Base-by-base conservation (phyloP, 1,140 invertebrate genomes). In the Bombus impatiens region DNA sequence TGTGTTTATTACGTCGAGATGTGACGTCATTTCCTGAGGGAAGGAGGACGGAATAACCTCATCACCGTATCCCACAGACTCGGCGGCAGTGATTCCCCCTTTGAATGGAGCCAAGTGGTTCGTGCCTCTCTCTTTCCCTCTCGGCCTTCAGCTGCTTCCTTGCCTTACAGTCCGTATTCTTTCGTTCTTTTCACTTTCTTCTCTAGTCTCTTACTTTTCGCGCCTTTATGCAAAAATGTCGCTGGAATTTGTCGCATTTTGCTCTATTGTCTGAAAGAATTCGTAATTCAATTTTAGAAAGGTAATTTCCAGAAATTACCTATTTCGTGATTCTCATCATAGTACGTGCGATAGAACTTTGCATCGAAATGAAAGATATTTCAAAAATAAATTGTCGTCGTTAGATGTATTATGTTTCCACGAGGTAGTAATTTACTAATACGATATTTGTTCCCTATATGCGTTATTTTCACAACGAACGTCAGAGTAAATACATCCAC, bases 1-100 rank as follows among this genome's bases (percentile, higher is more conserved):
- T 90, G 89, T 91, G 87, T 91, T 91, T 91, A 91, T 91, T 91
- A 91, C 89, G 88, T 91, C 87, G 90, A 90, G 87, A 91, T 88
- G 85, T 90, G 87, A 91, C 89, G 89, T 91, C 90, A 91, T 78
- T 90, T 91, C 90, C 90, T 87, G 90, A 88, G 89, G 89, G 87
- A 86, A 86, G 76, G 87, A 87, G 90, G 87, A 90, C 90, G 90
- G 89, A 91, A 91, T 91, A 91, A 90, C 89, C 89, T 91, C 89
- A 90, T 91, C 89, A 91, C 84, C 84, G 84, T 88, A 88, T 89
- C 90, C 90, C 87, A 87, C 84, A 91, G 84, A 90, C 82, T 70
- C 86, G 79, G 42, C 86, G 78, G 79, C 62, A 47, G 65, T 71
- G 81, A 70, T 82, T 87, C 70, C 70, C 87, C 74, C 83, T 88